These are phyloP conservation scores for Drosophila erecta DNA, from an alignment of 1,140 invertebrate genomes.

Conservation along the genomic window DNA sequence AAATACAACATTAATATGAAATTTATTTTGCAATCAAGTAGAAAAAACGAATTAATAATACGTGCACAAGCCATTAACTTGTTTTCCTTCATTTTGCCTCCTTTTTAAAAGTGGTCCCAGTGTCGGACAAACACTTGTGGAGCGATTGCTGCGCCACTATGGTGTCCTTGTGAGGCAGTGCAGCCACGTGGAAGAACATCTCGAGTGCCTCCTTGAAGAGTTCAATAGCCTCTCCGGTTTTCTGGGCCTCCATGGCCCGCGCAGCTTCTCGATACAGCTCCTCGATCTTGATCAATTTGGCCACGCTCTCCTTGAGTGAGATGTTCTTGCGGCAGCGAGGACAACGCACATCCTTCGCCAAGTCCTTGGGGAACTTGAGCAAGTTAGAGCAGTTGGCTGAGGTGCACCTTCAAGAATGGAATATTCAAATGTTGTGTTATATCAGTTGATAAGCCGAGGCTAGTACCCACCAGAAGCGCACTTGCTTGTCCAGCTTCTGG, in stretches of 20 bases:
- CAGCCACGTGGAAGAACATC: constrained; percentile 85
- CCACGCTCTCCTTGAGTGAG: constrained; percentile 85
- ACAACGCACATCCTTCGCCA: constrained; percentile 85
- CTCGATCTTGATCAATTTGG: constrained; percentile 85
- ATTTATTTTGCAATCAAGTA: constrained; percentile 17
- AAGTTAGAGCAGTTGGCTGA: constrained; percentile 86
- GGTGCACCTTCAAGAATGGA: constrained; percentile 85
- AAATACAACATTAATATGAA: not conserved
- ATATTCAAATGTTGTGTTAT: not conserved
- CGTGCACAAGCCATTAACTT: constrained; percentile 10
- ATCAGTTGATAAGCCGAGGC: too few relatives aligned
- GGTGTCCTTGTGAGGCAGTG: constrained; percentile 86
- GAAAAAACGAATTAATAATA: constrained; percentile 41
- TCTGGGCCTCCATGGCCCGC: constrained; percentile 84
- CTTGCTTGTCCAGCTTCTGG: constrained; percentile 86
- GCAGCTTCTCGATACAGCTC: constrained; percentile 85
- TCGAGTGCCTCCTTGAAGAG: constrained; percentile 85
- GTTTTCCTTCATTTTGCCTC: constrained; percentile 6
- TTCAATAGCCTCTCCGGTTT: constrained; percentile 82
- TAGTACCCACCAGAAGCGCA: constrained; percentile 72
- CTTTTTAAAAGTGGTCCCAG: constrained; percentile 78
- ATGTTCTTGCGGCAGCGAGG: constrained; percentile 86
- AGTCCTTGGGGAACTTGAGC: constrained; percentile 85
- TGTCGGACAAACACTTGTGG: constrained; percentile 86
- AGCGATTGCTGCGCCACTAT: constrained; percentile 88